Evolutionary conservation across 2,797 vertebrate species (phyloP).

Genomic region (Crocidura indochinensis): DNA sequence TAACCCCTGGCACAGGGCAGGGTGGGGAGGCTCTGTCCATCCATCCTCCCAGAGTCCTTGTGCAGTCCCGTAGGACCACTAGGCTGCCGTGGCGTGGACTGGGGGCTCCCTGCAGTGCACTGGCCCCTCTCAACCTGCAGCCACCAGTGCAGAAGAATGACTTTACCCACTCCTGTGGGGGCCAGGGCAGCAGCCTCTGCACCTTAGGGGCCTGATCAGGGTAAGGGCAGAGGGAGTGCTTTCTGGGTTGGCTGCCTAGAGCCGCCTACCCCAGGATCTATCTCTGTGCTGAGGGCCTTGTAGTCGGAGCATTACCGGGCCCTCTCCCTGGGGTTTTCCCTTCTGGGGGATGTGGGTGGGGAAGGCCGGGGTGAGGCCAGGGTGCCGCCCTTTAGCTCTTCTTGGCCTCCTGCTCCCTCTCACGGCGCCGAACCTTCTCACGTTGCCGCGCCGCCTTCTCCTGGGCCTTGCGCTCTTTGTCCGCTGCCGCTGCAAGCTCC

Average conservation of each 20-base stretch:
- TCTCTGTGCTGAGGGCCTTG: constrained; percentile 72
- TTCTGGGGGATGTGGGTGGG: constrained; percentile 57
- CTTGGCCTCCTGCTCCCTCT: constrained; percentile 92
- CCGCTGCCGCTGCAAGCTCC: constrained; percentile 91
- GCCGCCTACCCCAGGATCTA: constrained; percentile 65
- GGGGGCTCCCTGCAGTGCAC: constrained; percentile 63
- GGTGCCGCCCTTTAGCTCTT: constrained; percentile 88
- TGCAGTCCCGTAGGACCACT: not conserved
- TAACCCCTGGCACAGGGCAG: not conserved
- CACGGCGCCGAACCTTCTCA: constrained; percentile 92
- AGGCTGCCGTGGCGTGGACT: not conserved
- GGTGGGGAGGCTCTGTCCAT: too few relatives aligned
- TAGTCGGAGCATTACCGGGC: constrained; percentile 65
- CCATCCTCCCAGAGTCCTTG: not conserved
- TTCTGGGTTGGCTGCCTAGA: constrained; percentile 18
- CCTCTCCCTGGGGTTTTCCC: constrained; percentile 67
- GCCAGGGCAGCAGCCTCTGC: not conserved
- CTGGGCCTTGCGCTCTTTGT: constrained; percentile 94
- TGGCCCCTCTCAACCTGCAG: not conserved
- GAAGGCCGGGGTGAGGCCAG: constrained; percentile 58
- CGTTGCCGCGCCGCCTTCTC: constrained; percentile 94
- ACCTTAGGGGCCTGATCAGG: constrained; percentile 21
- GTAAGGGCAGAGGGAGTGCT: constrained; percentile 3
- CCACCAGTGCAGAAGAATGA: not conserved
- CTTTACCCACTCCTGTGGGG: not conserved